phyloP scores from a whole-genome alignment of 1,140 invertebrate genomes.

The Temnothorax nylanderi region DNA sequence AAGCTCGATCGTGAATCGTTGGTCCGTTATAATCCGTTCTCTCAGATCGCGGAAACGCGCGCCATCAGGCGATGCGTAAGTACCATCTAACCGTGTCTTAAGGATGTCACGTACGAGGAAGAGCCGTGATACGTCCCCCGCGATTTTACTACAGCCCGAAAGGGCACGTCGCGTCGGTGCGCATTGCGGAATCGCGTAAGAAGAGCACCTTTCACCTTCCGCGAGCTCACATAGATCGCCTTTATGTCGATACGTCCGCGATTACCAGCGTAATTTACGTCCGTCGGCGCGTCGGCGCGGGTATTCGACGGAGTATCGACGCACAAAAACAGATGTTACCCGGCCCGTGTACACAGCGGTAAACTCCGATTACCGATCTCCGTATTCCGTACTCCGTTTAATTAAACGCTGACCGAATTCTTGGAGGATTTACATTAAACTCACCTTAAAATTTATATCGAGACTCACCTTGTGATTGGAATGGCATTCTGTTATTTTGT shows the following conservation, averaged over 20 bases:
- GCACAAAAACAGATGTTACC: constrained; percentile 40
- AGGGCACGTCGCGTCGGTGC: constrained; percentile 71
- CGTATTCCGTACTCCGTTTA: not conserved
- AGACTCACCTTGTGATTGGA: not conserved
- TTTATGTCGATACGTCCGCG: constrained; percentile 53
- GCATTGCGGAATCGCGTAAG: constrained; percentile 82
- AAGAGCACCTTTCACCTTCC: constrained; percentile 81
- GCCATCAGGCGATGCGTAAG: not conserved
- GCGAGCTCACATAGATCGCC: constrained; percentile 37
- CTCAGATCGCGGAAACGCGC: constrained; percentile 6
- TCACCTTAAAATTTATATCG: not conserved
- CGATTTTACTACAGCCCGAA: constrained; percentile 74
- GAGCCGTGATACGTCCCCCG: constrained; percentile 16
- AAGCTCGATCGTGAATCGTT: not conserved
- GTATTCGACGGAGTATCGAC: constrained; percentile 43
- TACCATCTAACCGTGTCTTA: not conserved
- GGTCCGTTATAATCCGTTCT: not conserved
- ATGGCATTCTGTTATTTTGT: not conserved
- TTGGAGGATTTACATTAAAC: not conserved
- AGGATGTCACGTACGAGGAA: constrained; percentile 66
- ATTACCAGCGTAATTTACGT: constrained; percentile 49
- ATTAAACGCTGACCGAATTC: constrained; percentile 5
- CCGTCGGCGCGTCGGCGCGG: constrained; percentile 2
- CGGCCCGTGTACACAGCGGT: not conserved
- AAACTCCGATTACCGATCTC: not conserved